These are phyloP conservation scores for Bombus confusus DNA, from an alignment of 1,140 invertebrate species.

Conservation along the genomic window DNA sequence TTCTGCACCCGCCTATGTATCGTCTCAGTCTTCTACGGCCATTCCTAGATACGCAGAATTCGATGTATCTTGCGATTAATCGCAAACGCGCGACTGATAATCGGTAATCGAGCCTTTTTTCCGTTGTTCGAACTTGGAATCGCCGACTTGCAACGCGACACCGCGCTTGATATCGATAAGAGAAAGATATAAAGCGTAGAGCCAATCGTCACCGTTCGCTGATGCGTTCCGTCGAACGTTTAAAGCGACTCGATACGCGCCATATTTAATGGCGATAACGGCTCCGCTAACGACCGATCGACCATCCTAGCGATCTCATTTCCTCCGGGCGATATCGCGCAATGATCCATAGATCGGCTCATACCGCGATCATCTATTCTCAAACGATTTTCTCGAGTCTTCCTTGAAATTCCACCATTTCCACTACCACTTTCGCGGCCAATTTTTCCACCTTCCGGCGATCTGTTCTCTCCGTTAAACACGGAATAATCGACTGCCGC, in stretches of 20 bases:
- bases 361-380: not conserved
- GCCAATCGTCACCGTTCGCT: constrained; percentile 15
- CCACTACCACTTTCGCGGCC: not conserved
- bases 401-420: not conserved
- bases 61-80: constrained; percentile 9
- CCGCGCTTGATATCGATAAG: constrained; percentile 19
- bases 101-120: not conserved
- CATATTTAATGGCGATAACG: constrained; percentile 64
- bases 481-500: too few relatives aligned
- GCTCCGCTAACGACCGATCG: constrained; percentile 57
- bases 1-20: not conserved
- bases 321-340: constrained; percentile 31
- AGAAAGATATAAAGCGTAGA: not conserved
- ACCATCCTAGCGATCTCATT: constrained; percentile 33
- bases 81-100: not conserved
- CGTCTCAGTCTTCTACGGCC: too few relatives aligned
- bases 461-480: too few relatives aligned
- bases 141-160: not conserved
- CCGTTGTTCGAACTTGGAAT: not conserved
- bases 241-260: constrained; percentile 25
- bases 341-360: constrained; percentile 31
- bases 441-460: not conserved
- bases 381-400: not conserved
- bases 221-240: not conserved
- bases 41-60: not conserved